Evolutionary conservation across 2,797 vertebrate genomes (phyloP).

Genomic region (Enteromius unitaeniatus): DNA sequence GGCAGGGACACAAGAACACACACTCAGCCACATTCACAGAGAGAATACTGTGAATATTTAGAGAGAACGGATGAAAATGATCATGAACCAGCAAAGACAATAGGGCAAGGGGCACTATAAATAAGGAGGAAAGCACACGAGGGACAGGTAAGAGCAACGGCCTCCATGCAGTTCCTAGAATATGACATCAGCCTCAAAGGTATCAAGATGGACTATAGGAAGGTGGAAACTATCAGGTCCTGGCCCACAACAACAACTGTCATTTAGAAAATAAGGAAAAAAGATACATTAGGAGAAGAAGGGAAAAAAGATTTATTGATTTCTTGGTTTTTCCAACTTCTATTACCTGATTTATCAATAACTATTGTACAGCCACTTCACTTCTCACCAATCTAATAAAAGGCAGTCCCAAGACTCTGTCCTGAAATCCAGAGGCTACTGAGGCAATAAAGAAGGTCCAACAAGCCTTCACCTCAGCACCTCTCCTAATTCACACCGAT

Average conservation of each 20-base stretch:
- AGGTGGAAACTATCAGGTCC: background rate
- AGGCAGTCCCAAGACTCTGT: background rate
- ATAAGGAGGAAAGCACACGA: no score
- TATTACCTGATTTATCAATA: background rate
- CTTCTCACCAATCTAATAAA: background rate
- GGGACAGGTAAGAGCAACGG: no score
- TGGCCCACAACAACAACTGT: background rate
- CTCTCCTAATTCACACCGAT: background rate
- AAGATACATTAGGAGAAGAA: no score
- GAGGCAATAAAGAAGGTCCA: background rate
- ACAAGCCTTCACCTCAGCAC: background rate
- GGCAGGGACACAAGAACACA: no score
- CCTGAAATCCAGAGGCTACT: background rate
- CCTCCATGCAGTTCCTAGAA: background rate
- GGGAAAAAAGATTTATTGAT: background rate
- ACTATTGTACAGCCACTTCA: background rate
- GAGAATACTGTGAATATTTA: no score
- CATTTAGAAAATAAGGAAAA: no score
- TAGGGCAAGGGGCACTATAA: no score
- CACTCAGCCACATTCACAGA: no score
- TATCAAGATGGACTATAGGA: background rate
- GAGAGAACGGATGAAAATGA: no score
- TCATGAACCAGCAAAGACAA: no score
- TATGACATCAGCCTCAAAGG: background rate
- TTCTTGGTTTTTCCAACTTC: background rate